Conservation (phyloP, 2,888 invertebrate species). For the Ormyrus rosae region DNA sequence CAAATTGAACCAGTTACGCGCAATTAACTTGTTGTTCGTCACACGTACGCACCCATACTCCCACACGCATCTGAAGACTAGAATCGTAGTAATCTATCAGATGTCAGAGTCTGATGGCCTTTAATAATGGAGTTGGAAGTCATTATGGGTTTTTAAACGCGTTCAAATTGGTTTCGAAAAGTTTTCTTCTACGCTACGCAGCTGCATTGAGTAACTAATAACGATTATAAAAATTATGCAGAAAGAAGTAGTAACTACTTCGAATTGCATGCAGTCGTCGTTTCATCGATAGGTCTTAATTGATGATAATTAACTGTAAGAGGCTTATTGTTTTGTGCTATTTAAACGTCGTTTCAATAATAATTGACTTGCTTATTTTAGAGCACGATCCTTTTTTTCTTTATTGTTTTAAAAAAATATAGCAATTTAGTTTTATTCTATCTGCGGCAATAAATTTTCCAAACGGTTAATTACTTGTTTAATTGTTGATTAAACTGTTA, state of each 20-base stretch:
- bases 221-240: neutral
- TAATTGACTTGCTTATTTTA: neutral
- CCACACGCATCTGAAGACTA: constrained; percentile 12
- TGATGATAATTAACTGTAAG: constrained; percentile 31
- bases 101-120: constrained; percentile 40
- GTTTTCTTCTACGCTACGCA: neutral
- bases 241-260: constrained; percentile 17
- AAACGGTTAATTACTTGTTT: neutral
- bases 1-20: constrained; percentile 51
- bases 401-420: no score
- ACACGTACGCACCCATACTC: constrained; percentile 18
- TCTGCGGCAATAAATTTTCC: no score
- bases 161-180: constrained; percentile 16
- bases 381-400: no score
- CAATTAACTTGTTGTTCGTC: constrained; percentile 55
- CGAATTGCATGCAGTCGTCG: constrained; percentile 14
- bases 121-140: constrained; percentile 22
- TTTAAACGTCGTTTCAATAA: constrained; percentile 22
- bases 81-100: constrained; percentile 42
- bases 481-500: neutral
- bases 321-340: constrained; percentile 19
- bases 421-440: no score
- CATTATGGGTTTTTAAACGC: constrained; percentile 20
- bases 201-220: neutral
- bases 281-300: constrained; percentile 48